Percentiles rank a stretch among this genome's conserved stretches.
phyloP scores from a whole-genome alignment of 2,113 vertebrate species.

The Saimiri boliviensis region DNA sequence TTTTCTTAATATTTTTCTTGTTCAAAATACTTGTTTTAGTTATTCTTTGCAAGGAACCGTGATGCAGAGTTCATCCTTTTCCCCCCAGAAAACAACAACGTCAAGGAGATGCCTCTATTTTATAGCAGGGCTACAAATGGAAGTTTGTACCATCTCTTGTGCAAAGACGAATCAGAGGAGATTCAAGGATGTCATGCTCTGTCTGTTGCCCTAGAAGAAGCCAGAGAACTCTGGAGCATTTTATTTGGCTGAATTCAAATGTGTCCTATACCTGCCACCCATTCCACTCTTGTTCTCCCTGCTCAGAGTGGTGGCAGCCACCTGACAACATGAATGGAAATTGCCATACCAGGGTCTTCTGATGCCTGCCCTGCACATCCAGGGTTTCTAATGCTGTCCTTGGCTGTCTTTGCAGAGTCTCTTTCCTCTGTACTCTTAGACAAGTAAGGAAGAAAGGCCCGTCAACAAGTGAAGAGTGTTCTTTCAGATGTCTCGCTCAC shows the following conservation, averaged over 20 bases:
- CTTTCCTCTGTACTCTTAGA: not conserved
- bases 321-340: not conserved
- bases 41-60: not conserved
- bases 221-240: not conserved
- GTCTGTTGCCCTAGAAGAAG: not conserved
- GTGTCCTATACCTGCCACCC: not conserved
- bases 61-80: not conserved
- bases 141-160: not conserved
- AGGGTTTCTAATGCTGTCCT: not conserved
- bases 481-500: not conserved
- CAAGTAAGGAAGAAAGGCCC: no score
- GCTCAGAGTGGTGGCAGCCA: not conserved
- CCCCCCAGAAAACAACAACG: not conserved
- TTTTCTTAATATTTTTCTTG: not conserved
- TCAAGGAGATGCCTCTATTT: not conserved
- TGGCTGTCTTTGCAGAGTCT: not conserved
- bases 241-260: not conserved
- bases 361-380: fast-evolving
- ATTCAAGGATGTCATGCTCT: not conserved
- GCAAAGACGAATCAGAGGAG: not conserved
- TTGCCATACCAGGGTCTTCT: not conserved
- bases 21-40: not conserved
- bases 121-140: not conserved
- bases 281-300: no score
- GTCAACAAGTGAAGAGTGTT: not conserved